Evolutionary conservation across 2,888 invertebrate species (phyloP), one percentile per base, ranked within the genome.

Genomic region (Spisula solida): DNA sequence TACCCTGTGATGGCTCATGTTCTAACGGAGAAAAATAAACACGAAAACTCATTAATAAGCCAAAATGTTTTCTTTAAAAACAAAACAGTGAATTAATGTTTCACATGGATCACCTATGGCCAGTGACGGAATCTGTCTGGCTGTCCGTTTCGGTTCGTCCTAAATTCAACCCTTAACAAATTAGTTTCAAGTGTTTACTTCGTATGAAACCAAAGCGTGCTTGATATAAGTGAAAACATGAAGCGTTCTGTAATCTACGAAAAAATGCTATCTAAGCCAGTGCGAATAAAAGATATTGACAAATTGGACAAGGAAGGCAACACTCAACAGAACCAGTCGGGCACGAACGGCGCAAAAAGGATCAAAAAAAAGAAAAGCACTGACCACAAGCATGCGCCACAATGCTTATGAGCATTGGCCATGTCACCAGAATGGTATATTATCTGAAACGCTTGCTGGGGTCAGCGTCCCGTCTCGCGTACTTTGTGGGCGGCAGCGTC

Each of bases 11-110:
- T 1, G 14, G 34, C 75, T 31, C 18, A 31, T 0, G 75, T 31
- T 75, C 75, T 34, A 31, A 34, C 75, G 75, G 16, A 16, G 31
- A 16, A 75, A 75, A 75, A 75, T 75, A 75, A 75, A 75, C 75
- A 75, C 75, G 75, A 75, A 75, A 75, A 75, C 34, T 75, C 60
- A 75, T 34, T 75, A 34, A 75, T 31, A 75, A 75, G 34, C 31
- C 16, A 34, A 75, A 31, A 31, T 75, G 75, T 75, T 75, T 75
- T 75, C 75, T 25, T 16, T 75, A 18, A 75, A 75, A 75, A 75
- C 75, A 75, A 75, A 75, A 31, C 31, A 18, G 31, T 16, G 34
- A 75, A 4, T 31, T 18, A 31, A 34, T 16, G 75, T 34, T 34
- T 75, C 31, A 12, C 1, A 34, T 75, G 75, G 75, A 31, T 12